A percentile compares a stretch with the other conserved stretches of the same genome.
Evolutionary conservation across 2,888 invertebrate genomes (phyloP).

Genomic region (Lepidochrysops patricia): DNA sequence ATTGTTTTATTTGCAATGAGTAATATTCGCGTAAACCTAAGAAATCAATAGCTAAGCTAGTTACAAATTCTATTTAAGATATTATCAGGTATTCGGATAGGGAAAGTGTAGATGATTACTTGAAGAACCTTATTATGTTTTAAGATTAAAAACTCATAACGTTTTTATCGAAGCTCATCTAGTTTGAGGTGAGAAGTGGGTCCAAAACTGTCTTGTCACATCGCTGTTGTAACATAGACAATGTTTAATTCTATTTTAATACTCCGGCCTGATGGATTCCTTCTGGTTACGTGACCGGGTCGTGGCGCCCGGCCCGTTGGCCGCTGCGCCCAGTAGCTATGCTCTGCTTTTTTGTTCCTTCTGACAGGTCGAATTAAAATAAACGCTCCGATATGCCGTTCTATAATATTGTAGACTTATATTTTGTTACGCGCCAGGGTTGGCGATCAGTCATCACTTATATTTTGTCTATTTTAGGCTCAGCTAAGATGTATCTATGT

Average conservation of each 20-base stretch:
- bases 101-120: background rate
- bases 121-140: background rate
- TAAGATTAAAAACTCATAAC: background rate
- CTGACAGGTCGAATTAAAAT: slow-evolving; percentile 75
- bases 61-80: background rate
- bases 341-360: slow-evolving; percentile 59
- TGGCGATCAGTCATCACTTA: background rate
- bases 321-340: slow-evolving; percentile 58
- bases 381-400: slow-evolving; percentile 70
- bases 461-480: too few species aligned
- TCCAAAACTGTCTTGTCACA: slow-evolving; percentile 3
- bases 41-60: background rate
- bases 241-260: slow-evolving; percentile 11
- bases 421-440: slow-evolving; percentile 54
- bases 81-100: background rate
- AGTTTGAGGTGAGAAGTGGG: background rate
- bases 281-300: slow-evolving; percentile 34
- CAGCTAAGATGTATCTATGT: too few species aligned
- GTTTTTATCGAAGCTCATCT: slow-evolving; percentile 8
- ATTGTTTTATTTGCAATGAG: too few species aligned
- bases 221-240: slow-evolving; percentile 10
- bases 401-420: slow-evolving; percentile 66
- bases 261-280: slow-evolving; percentile 30
- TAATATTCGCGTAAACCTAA: too few species aligned
- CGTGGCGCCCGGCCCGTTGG: slow-evolving; percentile 37